Conservation (phyloP, 2,113 vertebrate species). For the Pterophyllum scalare region DNA sequence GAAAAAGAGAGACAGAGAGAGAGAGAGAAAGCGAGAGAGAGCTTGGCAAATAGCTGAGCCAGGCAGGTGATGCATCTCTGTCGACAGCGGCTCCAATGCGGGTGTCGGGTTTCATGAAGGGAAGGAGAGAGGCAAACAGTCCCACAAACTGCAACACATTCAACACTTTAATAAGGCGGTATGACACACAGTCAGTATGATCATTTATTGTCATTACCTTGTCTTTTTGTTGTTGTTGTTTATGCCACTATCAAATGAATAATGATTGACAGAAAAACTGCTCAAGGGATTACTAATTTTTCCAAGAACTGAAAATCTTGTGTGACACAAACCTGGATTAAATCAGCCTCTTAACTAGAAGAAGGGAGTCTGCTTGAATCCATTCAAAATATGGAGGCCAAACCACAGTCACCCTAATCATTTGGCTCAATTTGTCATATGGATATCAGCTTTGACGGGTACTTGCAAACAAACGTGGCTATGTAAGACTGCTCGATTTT, state of each 20-base stretch:
- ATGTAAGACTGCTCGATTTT: neutral
- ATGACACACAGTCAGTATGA: neutral
- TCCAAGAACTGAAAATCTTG: neutral
- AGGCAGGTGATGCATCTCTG: slow-evolving; percentile 61
- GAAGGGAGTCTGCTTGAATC: neutral
- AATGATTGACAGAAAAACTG: neutral
- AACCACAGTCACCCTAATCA: neutral
- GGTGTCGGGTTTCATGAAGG: slow-evolving; percentile 50
- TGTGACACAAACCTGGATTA: slow-evolving; percentile 6
- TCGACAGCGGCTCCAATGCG: slow-evolving; percentile 20
- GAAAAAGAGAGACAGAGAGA: neutral
- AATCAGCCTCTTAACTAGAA: slow-evolving; percentile 12
- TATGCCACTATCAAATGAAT: neutral
- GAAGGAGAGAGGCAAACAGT: slow-evolving; percentile 12
- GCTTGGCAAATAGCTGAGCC: slow-evolving; percentile 17
- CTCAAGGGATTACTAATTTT: neutral
- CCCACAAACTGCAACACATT: slow-evolving; percentile 7
- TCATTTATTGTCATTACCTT: neutral
- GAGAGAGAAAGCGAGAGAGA: neutral
- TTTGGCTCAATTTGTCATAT: slow-evolving; percentile 4
- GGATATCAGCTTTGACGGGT: neutral
- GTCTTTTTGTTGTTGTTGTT: neutral
- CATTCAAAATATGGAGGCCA: slow-evolving; percentile 16
- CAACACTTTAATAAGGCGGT: neutral
- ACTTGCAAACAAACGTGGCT: neutral